Percentiles rank a stretch among this genome's conserved stretches.
Conservation (phyloP, 1,140 invertebrate species). For the Nylanderia fulva region DNA sequence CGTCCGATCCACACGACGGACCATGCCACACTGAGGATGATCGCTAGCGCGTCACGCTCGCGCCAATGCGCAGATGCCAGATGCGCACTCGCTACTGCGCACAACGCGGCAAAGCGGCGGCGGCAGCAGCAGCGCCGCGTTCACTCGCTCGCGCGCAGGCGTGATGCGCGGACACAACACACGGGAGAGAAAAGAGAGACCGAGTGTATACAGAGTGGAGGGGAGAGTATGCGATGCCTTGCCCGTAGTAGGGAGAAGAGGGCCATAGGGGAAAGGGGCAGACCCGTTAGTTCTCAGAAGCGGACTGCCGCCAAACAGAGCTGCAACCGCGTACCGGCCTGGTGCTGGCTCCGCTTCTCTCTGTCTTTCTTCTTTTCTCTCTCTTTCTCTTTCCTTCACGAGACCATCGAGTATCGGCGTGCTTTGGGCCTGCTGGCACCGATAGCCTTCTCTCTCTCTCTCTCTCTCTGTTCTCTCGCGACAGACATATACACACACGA, state of each 20-base stretch:
- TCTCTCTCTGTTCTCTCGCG: neutral
- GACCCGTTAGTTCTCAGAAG: conserved; percentile 85
- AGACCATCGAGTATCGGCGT: conserved; percentile 38
- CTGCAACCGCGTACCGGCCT: conserved; percentile 76
- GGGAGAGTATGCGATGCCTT: conserved; percentile 64
- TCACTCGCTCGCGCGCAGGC: conserved; percentile 60
- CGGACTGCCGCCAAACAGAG: conserved; percentile 82
- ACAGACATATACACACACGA: conserved; percentile 7
- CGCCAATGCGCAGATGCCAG: conserved; percentile 71
- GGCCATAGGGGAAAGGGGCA: conserved; percentile 78
- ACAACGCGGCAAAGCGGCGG: conserved; percentile 55
- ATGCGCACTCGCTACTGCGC: conserved; percentile 73
- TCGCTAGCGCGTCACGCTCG: conserved; percentile 76
- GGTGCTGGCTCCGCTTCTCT: conserved; percentile 64
- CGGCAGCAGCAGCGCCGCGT: conserved; percentile 14
- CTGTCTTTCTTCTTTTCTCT: conserved; percentile 25
- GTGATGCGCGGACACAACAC: conserved; percentile 61
- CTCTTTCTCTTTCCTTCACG: conserved; percentile 16
- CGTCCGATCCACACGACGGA: conserved; percentile 71
- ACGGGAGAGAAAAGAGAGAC: neutral
- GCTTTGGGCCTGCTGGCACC: conserved; percentile 56
- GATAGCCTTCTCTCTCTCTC: conserved; percentile 11
- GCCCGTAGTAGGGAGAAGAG: conserved; percentile 54
- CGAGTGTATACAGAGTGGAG: conserved; percentile 3
- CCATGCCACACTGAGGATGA: conserved; percentile 82